Conservation (phyloP, 2,888 invertebrate genomes). For the Xestia ashworthii region DNA sequence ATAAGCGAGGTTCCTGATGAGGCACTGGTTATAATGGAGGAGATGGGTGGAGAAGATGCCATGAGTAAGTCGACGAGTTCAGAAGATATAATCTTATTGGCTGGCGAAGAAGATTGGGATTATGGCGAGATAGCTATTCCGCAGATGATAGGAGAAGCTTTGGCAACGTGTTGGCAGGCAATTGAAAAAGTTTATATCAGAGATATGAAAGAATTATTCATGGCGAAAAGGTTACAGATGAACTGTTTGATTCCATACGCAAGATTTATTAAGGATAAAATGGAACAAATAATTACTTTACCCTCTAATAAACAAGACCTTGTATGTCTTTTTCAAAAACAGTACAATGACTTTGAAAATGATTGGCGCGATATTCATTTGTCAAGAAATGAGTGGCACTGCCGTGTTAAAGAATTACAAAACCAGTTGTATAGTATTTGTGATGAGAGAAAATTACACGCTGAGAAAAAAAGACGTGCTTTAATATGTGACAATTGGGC, state of each 20-base stretch:
- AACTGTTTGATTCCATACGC: constrained; percentile 90
- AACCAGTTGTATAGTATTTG: constrained; percentile 89
- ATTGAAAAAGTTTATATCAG: constrained; percentile 87
- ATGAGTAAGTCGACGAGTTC: constrained; percentile 51
- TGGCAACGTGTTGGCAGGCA: constrained; percentile 89
- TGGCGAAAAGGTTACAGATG: constrained; percentile 90
- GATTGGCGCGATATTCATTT: constrained; percentile 90
- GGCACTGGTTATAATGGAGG: constrained; percentile 66
- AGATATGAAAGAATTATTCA: constrained; percentile 90
- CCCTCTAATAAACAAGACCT: constrained; percentile 91
- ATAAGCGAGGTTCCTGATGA: constrained; percentile 68
- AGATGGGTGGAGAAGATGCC: constrained; percentile 67
- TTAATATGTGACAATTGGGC: constrained; percentile 91
- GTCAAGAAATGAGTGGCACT: constrained; percentile 92
- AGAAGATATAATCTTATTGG: constrained; percentile 76
- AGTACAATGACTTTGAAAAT: constrained; percentile 91
- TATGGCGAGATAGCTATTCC: constrained; percentile 85
- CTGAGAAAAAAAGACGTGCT: constrained; percentile 88
- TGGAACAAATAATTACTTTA: constrained; percentile 88
- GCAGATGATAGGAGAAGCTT: constrained; percentile 77
- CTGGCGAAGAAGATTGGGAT: constrained; percentile 87
- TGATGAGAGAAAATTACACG: constrained; percentile 88
- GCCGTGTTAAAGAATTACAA: constrained; percentile 88
- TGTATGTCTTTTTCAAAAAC: constrained; percentile 90
- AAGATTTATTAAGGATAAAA: constrained; percentile 88